phyloP scores from a whole-genome alignment of 2,113 vertebrate genomes.

The Lepidothrix coronata region DNA sequence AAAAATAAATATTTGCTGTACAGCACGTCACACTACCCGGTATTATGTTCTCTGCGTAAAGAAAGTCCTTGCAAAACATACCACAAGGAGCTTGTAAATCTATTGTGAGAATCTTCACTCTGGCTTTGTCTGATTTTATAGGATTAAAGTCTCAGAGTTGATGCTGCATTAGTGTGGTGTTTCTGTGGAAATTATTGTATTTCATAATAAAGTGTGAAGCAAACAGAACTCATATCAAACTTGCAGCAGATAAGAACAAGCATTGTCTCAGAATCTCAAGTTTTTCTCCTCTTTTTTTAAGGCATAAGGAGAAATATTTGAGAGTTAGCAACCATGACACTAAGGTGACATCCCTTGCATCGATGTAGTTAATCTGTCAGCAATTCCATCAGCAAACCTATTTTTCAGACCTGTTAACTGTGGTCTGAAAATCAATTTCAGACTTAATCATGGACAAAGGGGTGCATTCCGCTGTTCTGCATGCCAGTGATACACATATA shows the following conservation, averaged over 20 bases:
- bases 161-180: neutral
- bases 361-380: neutral
- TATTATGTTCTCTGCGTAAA: neutral
- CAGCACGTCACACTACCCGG: neutral
- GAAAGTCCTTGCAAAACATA: neutral
- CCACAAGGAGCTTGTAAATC: neutral
- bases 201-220: conserved; percentile 25
- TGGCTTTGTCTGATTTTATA: neutral
- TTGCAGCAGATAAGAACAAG: neutral
- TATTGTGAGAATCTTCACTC: neutral
- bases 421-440: conserved; percentile 41
- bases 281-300: neutral
- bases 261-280: conserved; percentile 9
- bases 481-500: neutral
- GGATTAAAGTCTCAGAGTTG: conserved; percentile 4
- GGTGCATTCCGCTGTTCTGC: neutral
- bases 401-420: conserved; percentile 40
- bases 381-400: conserved; percentile 34
- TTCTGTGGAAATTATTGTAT: neutral
- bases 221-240: neutral
- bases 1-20: conserved; percentile 39
- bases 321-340: neutral
- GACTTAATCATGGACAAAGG: conserved; percentile 1
- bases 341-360: neutral
- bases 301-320: conserved; percentile 13